Base-by-base conservation (phyloP, 2,797 vertebrate species). In the Cynopterus sphinx region DNA sequence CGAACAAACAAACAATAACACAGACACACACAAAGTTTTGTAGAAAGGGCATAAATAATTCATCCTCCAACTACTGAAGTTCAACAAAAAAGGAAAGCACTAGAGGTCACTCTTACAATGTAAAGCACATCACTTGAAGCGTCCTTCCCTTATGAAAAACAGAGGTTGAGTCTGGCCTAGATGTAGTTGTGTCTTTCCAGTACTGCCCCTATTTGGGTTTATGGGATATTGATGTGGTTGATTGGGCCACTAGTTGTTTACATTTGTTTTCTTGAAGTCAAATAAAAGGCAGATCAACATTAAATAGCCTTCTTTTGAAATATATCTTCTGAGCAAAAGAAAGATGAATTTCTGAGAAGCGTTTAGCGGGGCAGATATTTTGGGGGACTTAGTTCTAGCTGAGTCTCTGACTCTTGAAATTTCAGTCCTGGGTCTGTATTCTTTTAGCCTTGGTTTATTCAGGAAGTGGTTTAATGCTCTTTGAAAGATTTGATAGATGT, bases 71-170 rank as follows among this genome's bases (percentile, higher is more conserved):
- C 92, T 97, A 57, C 90, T 36, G 39, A 96, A 95, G 78, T 97
- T 96, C 79, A 96, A 86, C 16, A 31, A 92, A 94, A 61, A 93
- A 95, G 84, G 89, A 96, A 98, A 97, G 98, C 98, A 97, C 99
- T 99, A 99, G 98, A 98, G 99, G 99, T 99, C 99, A 98, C 98
- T 98, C 97, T 98, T 98, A 98, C 97, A 97, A 96, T 98, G 97
- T 94, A 94, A 82, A 96, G 98, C 95, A 51, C 65, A 96, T 36
- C 61, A 15, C 81, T 92, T 75, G 22, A 87, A 92, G 77, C 67
- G 41, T 93, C 93, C 74, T 97, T 96, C 74, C 91, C 46, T 65
- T 4, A 74, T 86, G 13, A 68, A 61, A 91, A 94, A 51, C 79
- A 89, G 83, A 86, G 70, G 71, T 93, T 9, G 49, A 46, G 41